phyloP scores from a whole-genome alignment of 2,888 invertebrate genomes.

The Lydus trimaculatus region DNA sequence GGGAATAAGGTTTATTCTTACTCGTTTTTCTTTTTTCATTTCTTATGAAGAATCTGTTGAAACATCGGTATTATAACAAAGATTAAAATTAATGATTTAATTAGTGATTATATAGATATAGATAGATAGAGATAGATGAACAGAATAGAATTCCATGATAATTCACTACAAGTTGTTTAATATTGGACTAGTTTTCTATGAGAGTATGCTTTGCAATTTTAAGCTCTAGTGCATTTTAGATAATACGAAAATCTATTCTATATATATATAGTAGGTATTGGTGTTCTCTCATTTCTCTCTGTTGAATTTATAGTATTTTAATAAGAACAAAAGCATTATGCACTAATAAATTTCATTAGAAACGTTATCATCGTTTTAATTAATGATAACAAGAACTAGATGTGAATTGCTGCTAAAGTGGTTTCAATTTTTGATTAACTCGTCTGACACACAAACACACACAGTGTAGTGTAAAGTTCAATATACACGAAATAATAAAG shows the following conservation, averaged over 20 bases:
- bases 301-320: no score
- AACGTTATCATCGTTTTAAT: no score
- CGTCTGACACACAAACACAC: slow-evolving; percentile 17
- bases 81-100: slow-evolving; percentile 6
- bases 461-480: background rate
- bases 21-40: background rate
- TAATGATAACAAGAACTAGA: no score
- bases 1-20: background rate
- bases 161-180: slow-evolving; percentile 8
- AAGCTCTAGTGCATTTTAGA: slow-evolving; percentile 29
- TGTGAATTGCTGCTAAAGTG: no score
- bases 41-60: slow-evolving; percentile 4
- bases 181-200: slow-evolving; percentile 16
- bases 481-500: background rate
- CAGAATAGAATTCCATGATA: slow-evolving; percentile 7
- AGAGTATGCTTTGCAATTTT: slow-evolving; percentile 26
- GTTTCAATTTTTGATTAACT: slow-evolving; percentile 29
- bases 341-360: background rate
- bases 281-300: slow-evolving; percentile 20
- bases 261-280: slow-evolving; percentile 15
- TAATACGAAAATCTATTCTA: slow-evolving; percentile 31
- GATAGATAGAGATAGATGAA: background rate
- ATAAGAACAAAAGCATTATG: background rate
- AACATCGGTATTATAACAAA: slow-evolving; percentile 12
- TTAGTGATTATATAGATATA: background rate